phyloP scores from a whole-genome alignment of 2,888 invertebrate species.

The Galeruca laticollis region DNA sequence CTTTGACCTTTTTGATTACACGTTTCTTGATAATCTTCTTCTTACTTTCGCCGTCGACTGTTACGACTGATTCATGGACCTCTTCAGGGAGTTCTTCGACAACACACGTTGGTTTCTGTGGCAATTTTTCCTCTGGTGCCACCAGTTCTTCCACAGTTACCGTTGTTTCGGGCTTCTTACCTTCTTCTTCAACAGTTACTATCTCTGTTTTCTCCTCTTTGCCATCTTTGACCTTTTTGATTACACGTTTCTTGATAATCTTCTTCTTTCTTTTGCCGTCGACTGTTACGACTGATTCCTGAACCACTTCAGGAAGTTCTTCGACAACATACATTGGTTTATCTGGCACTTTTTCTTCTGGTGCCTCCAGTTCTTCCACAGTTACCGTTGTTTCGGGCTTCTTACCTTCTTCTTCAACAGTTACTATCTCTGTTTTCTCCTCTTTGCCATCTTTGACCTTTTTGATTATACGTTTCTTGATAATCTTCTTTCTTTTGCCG shows the following conservation, averaged over 20 bases:
- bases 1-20: constrained; percentile 60
- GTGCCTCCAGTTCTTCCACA: constrained; percentile 59
- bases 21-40: constrained; percentile 59
- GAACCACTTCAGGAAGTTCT: constrained; percentile 52
- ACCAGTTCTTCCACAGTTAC: constrained; percentile 50
- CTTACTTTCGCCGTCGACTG: constrained; percentile 51
- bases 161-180: constrained; percentile 55
- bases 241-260: constrained; percentile 55
- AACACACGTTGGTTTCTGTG: constrained; percentile 29
- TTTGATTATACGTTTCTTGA: constrained; percentile 52
- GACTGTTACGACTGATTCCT: constrained; percentile 36
- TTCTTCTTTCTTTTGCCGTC: constrained; percentile 53
- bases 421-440: constrained; percentile 56
- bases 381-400: constrained; percentile 63
- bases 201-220: constrained; percentile 55
- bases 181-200: constrained; percentile 61
- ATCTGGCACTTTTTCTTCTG: constrained; percentile 36
- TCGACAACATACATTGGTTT: constrained; percentile 36
- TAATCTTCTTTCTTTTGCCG: constrained; percentile 58
- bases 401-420: constrained; percentile 62
- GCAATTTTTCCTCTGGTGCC: constrained; percentile 36
- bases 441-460: constrained; percentile 55
- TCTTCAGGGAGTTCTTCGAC: constrained; percentile 55
- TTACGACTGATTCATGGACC: constrained; percentile 54
- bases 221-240: constrained; percentile 61